These are phyloP conservation scores for Saccostrea echinata DNA, from an alignment of 1,140 invertebrate genomes.

Conservation along the genomic window DNA sequence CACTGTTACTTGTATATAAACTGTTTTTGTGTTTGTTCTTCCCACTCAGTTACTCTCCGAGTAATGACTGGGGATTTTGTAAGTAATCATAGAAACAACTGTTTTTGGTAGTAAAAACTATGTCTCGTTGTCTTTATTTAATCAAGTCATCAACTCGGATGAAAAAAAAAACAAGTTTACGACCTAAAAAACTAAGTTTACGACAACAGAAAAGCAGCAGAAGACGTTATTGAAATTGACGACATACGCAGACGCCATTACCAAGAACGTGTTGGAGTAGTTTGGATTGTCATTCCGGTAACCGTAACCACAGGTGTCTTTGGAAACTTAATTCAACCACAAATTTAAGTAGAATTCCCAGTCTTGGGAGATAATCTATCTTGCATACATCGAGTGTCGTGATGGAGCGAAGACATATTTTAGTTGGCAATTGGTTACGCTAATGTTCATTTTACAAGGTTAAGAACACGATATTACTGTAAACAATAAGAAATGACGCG, in stretches of 20 bases:
- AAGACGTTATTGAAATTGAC: slow-evolving; percentile 22
- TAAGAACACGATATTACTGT: slow-evolving; percentile 24
- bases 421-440: slow-evolving; percentile 27
- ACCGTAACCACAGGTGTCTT: not conserved
- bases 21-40: no score
- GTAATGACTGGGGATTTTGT: no score
- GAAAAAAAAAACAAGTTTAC: not conserved
- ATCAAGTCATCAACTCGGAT: not conserved
- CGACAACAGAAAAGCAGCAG: not conserved
- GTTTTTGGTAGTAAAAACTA: not conserved
- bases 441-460: slow-evolving; percentile 37
- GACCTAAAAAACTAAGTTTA: no score
- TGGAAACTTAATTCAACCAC: slow-evolving; percentile 32
- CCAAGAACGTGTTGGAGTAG: not conserved
- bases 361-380: slow-evolving; percentile 22
- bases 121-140: not conserved
- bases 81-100: no score
- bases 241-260: slow-evolving; percentile 21
- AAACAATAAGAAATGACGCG: slow-evolving; percentile 31
- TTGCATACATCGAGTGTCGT: slow-evolving; percentile 17
- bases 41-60: no score
- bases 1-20: no score
- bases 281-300: not conserved
- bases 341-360: slow-evolving; percentile 26
- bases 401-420: slow-evolving; percentile 25